Base-by-base conservation (phyloP, 2,888 invertebrate genomes). In the Melanchra persicariae region DNA sequence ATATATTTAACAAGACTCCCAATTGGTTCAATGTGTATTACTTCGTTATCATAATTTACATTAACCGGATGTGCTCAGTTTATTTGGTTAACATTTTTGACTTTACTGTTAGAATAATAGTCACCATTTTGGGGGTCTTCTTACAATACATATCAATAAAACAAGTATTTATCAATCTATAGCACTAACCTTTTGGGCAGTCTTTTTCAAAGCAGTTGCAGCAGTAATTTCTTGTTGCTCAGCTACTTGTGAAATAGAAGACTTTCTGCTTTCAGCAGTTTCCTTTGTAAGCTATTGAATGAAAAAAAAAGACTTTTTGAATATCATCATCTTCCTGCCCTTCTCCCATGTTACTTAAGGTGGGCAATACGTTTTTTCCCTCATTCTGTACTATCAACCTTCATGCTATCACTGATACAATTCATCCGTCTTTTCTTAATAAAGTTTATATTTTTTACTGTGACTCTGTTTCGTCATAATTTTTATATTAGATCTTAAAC, bases 211-310 rank as follows among this genome's bases (percentile, higher is more conserved):
- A 60, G 92, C 85, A 51, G 75, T 73, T 17, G 71, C 26, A 17
- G 67, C 6, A 47, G 92, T 79, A 22, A 91, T 89, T 80, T 95
- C 92, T 86, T 95, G 92, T 82, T 94, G 91, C 85, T 96, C 95
- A 57, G 93, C 91, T 34, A 93, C 88, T 66, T 93, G 87, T 5
- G 95, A 90, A 77, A 96, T 85, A 1, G 96, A 96, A 8, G 96
- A 95, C 68, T 96, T 96, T 87, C 96, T 94, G 85, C 95, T 95
- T 81, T 96, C 96, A 37, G 96, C 91, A 77, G 95, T 91, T 87
- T 96, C 96, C 69, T 95, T 95, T 71, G 95, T 95, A 49, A 95
- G 83, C 95, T 95, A 81, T 49, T 72, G 60, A 62, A 66, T 63
- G 34, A 65, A 79, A 71, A 72, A 6, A 30, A 24, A 24, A 45